Percentiles rank a stretch among this genome's conserved stretches.
Evolutionary conservation across 1,140 invertebrate species (phyloP).

Genomic region (Pissodes strobi): DNA sequence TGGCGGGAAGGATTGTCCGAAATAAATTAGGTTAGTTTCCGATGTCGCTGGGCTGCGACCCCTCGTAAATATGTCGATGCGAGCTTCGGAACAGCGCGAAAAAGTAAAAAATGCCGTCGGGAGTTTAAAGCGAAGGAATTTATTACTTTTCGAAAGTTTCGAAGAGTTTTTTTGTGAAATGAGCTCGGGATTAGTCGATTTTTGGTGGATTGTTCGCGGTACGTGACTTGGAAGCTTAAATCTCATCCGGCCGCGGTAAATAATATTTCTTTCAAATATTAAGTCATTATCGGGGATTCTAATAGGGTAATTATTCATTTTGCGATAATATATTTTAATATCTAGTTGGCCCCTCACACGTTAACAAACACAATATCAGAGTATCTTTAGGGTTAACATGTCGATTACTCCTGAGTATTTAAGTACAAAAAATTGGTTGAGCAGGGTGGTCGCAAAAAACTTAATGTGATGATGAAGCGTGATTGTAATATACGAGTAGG

Average conservation of each 20-base stretch:
- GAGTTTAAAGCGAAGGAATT: slow-evolving; percentile 18
- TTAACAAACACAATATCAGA: no score
- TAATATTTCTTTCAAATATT: not conserved
- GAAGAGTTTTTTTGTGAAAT: slow-evolving; percentile 8
- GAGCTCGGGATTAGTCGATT: slow-evolving; percentile 13
- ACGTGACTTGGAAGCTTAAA: slow-evolving; percentile 9
- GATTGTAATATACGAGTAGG: no score
- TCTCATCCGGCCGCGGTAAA: not conserved
- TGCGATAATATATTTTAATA: no score
- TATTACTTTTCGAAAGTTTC: slow-evolving; percentile 17
- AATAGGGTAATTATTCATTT: no score
- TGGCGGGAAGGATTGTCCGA: slow-evolving; percentile 6
- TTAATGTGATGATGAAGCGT: no score
- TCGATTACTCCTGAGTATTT: no score
- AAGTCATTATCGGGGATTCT: no score
- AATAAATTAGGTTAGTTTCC: slow-evolving; percentile 24
- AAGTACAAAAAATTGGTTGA: no score
- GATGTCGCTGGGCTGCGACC: slow-evolving; percentile 15
- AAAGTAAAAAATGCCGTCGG: slow-evolving; percentile 18
- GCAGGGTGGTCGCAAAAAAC: no score
- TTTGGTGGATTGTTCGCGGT: slow-evolving; percentile 8
- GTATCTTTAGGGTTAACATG: no score
- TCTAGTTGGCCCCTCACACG: no score
- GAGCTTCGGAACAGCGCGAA: slow-evolving; percentile 13
- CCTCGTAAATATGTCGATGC: slow-evolving; percentile 14